These are phyloP conservation scores for Danaus chrysippus DNA, from an alignment of 2,888 invertebrate genomes.

Conservation along the genomic window DNA sequence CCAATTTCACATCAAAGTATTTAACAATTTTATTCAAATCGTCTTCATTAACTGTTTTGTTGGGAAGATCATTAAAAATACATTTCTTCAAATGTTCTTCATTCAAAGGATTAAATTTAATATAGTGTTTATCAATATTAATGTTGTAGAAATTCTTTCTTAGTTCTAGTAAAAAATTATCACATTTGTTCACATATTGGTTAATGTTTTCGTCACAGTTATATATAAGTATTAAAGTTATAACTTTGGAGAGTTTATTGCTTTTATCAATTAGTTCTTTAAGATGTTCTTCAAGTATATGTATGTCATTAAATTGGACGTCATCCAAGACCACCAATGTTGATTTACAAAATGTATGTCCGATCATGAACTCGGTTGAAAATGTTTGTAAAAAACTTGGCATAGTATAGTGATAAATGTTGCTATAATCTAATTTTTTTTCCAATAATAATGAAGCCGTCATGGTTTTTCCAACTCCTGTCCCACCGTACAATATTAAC, in stretches of 20 bases:
- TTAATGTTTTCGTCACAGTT: slow-evolving; percentile 52
- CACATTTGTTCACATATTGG: slow-evolving; percentile 48
- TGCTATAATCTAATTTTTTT: slow-evolving; percentile 47
- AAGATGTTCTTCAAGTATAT: slow-evolving; percentile 43
- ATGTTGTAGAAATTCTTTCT: slow-evolving; percentile 44
- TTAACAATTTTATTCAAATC: slow-evolving; percentile 47
- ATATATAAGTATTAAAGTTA: slow-evolving; percentile 60
- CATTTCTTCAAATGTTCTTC: slow-evolving; percentile 54
- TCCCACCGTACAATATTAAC: slow-evolving; percentile 63
- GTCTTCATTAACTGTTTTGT: slow-evolving; percentile 35
- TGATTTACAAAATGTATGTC: slow-evolving; percentile 55
- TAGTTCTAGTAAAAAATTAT: slow-evolving; percentile 44
- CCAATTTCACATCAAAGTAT: slow-evolving; percentile 60
- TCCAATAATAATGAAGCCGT: slow-evolving; percentile 55
- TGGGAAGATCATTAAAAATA: slow-evolving; percentile 52
- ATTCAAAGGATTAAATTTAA: slow-evolving; percentile 54
- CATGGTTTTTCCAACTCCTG: slow-evolving; percentile 70
- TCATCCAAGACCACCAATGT: slow-evolving; percentile 63
- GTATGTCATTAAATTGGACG: slow-evolving; percentile 45
- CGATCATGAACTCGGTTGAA: slow-evolving; percentile 55
- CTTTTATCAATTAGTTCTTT: slow-evolving; percentile 50
- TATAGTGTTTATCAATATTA: slow-evolving; percentile 45
- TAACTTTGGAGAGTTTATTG: slow-evolving; percentile 47
- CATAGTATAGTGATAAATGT: slow-evolving; percentile 68
- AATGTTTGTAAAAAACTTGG: slow-evolving; percentile 55